A percentile compares a stretch with the other conserved stretches of the same genome.
These are phyloP conservation scores for Sprattus sprattus DNA, from an alignment of 2,113 vertebrate species.

Conservation along the genomic window DNA sequence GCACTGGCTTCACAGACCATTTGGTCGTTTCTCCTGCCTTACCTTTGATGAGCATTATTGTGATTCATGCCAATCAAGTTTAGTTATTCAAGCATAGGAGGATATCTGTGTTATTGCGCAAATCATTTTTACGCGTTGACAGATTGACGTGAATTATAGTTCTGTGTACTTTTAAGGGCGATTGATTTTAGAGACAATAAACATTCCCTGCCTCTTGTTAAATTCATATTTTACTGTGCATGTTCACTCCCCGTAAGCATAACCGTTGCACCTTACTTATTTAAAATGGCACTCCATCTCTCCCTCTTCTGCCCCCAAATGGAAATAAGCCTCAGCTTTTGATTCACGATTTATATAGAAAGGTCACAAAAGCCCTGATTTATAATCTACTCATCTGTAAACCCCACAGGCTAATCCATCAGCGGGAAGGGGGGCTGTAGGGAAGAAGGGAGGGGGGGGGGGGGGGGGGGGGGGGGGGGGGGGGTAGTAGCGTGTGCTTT, in stretches of 20 bases:
- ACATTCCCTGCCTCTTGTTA: neutral
- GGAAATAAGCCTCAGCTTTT: slow-evolving; percentile 56
- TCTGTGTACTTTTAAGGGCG: neutral
- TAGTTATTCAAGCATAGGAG: neutral
- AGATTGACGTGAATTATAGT: neutral
- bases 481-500: neutral
- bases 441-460: neutral
- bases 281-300: slow-evolving; percentile 25
- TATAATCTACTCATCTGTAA: slow-evolving; percentile 60
- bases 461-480: neutral
- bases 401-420: slow-evolving; percentile 65
- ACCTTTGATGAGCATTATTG: neutral
- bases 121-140: neutral
- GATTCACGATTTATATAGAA: slow-evolving; percentile 63
- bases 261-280: neutral
- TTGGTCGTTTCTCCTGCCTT: neutral
- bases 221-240: neutral
- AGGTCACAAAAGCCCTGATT: slow-evolving; percentile 65
- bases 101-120: neutral
- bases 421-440: slow-evolving; percentile 29
- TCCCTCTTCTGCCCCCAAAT: slow-evolving; percentile 19
- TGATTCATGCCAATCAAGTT: neutral
- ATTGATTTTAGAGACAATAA: slow-evolving; percentile 17
- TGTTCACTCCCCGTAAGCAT: slow-evolving; percentile 1
- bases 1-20: neutral